These are phyloP conservation scores for Engystomops pustulosus DNA, from an alignment of 2,113 vertebrate species.

Conservation along the genomic window DNA sequence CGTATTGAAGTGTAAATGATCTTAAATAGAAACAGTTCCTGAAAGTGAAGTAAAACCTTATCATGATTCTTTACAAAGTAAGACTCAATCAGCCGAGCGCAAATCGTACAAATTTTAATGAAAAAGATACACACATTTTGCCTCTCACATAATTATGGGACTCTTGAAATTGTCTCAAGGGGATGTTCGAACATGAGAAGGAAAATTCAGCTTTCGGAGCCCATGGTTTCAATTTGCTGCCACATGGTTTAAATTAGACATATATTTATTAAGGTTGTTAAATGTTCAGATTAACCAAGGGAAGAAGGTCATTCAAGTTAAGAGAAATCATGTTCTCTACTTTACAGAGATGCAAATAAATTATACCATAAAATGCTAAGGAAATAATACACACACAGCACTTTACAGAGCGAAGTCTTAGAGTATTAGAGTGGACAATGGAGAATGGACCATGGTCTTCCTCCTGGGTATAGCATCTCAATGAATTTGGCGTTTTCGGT, in stretches of 20 bases:
- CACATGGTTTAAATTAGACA: slow-evolving; percentile 93
- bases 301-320: slow-evolving; percentile 77
- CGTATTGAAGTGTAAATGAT: slow-evolving; percentile 24
- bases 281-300: slow-evolving; percentile 75
- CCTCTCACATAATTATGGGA: slow-evolving; percentile 82
- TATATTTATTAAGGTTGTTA: slow-evolving; percentile 88
- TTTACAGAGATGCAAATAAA: slow-evolving; percentile 74
- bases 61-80: slow-evolving; percentile 64
- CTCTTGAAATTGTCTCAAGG: slow-evolving; percentile 84
- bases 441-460: slow-evolving; percentile 64
- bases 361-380: slow-evolving; percentile 68
- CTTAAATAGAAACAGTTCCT: slow-evolving; percentile 60
- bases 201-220: slow-evolving; percentile 88
- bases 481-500: slow-evolving; percentile 55
- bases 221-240: slow-evolving; percentile 88
- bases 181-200: slow-evolving; percentile 87
- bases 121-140: slow-evolving; percentile 74
- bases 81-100: slow-evolving; percentile 63
- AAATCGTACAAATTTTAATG: slow-evolving; percentile 73
- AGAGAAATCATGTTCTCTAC: slow-evolving; percentile 75
- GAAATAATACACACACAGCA: slow-evolving; percentile 62
- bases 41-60: slow-evolving; percentile 64
- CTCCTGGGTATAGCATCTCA: slow-evolving; percentile 52
- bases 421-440: slow-evolving; percentile 63
- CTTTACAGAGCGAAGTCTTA: slow-evolving; percentile 64